Conservation (phyloP, 1,140 invertebrate species). For the Drosophila teissieri region DNA sequence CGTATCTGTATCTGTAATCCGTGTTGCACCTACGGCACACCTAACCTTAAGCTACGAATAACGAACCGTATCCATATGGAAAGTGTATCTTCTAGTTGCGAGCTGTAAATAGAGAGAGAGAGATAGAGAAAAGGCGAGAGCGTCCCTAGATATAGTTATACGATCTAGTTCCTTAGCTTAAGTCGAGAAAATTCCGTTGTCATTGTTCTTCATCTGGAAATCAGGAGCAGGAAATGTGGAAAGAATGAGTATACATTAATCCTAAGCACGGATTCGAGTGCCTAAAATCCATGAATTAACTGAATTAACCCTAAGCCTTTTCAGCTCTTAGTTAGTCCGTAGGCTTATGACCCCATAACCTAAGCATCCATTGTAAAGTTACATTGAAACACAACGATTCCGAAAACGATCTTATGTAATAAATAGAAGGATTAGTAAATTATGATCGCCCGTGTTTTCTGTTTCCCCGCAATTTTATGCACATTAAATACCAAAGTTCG, state of each 20-base stretch:
- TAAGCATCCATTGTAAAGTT: constrained; percentile 45
- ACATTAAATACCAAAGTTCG: constrained; percentile 45
- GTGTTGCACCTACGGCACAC: constrained; percentile 40
- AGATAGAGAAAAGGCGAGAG: background rate
- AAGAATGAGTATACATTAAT: constrained; percentile 14
- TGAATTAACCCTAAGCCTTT: constrained; percentile 10
- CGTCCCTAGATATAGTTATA: constrained; percentile 47
- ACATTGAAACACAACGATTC: constrained; percentile 68
- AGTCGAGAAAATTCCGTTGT: constrained; percentile 69
- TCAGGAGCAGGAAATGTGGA: constrained; percentile 5
- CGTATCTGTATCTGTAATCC: constrained; percentile 69
- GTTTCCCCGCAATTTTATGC: constrained; percentile 10
- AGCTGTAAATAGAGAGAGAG: constrained; percentile 63
- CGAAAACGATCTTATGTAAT: constrained; percentile 72
- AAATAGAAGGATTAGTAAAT: constrained; percentile 71
- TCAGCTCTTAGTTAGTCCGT: constrained; percentile 35
- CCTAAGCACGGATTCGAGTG: constrained; percentile 43
- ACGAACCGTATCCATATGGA: constrained; percentile 65
- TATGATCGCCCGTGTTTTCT: constrained; percentile 34
- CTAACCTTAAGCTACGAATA: constrained; percentile 63
- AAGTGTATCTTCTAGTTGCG: constrained; percentile 79
- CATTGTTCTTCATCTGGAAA: constrained; percentile 49
- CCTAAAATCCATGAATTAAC: constrained; percentile 28
- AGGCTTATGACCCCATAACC: constrained; percentile 43
- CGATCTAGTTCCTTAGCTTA: constrained; percentile 56